Conservation (phyloP, 1,140 invertebrate species). For the Caerostris extrusa region DNA sequence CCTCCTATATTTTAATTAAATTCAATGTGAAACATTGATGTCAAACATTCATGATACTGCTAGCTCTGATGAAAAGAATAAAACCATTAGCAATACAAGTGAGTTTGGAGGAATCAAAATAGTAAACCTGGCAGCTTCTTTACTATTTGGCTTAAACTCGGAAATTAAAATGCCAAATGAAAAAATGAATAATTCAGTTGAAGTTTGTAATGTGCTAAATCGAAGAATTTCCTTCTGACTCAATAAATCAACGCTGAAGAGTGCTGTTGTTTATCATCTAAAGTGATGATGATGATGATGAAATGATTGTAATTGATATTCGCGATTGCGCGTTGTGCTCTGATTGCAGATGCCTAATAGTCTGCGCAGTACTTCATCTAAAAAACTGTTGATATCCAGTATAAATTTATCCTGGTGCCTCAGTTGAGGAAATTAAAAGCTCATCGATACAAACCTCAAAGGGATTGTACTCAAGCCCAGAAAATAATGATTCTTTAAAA, state of each 20-base stretch:
- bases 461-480: too few species aligned
- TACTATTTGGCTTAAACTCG: neutral
- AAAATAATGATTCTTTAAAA: neutral
- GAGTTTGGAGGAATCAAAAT: neutral
- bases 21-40: neutral
- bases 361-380: too few species aligned
- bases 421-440: neutral
- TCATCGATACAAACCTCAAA: neutral
- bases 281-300: slow-evolving; percentile 45
- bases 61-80: slow-evolving; percentile 14
- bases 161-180: neutral
- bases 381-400: too few species aligned
- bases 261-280: slow-evolving; percentile 22
- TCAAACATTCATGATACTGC: neutral
- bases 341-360: neutral
- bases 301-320: slow-evolving; percentile 37
- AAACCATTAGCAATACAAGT: neutral
- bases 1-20: neutral
- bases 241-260: neutral
- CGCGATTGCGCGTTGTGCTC: slow-evolving; percentile 32
- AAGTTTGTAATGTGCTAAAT: neutral
- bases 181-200: neutral
- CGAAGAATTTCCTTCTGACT: neutral
- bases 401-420: neutral
- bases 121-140: neutral